Evolutionary conservation across 2,797 vertebrate genomes (phyloP), one percentile per base, ranked within the genome.

Genomic region (Rhabdomys pumilio): DNA sequence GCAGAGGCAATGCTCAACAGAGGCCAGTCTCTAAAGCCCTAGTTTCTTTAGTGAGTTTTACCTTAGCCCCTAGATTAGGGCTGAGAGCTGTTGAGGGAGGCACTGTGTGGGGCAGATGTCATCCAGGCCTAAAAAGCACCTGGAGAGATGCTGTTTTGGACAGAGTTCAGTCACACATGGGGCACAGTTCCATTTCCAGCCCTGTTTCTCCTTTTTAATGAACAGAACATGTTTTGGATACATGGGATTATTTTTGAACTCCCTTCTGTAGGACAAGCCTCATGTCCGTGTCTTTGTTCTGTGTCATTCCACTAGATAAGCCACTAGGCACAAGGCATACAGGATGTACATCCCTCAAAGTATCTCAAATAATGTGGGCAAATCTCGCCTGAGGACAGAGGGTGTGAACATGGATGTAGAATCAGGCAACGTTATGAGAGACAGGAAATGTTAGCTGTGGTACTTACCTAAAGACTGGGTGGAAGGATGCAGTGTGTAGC

Each of bases 121-220:
- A 72, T 55, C 63, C 31, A 57, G 87, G 41, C 50, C 17, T 87
- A 86, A 57, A 89, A 90, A 22, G 31, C 44, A 4, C 89, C 65
- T 38, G 0, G 22, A 77, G 72, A 69, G 31, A 85, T 1, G 0
- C n/a, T 57, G 67, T 20, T 24, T 0, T 0, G 11, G 61, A 8
- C 67, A 89, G 57, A 87, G 69, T 53, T 31, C 44, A 72, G 47
- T 47, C 44, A 47, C 47, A 38, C n/a, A 5, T 0, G 12, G 80
- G 59, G 41, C 6, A 3, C 19, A 14, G 76, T 90, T 79, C 61
- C n/a, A 50, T 24, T 47, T 61, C n/a, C 19, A 81, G 53, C 15
- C n/a, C 6, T 31, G 15, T 22, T 63, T 90, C 44, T 81, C 47
- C 12, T 67, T 69, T 87, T 44, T 12, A n/a, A 41, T 50, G 61